Evolutionary conservation across 2,888 invertebrate genomes (phyloP), one percentile per base, ranked within the genome.

Genomic region (Dicranocentrus wangi): DNA sequence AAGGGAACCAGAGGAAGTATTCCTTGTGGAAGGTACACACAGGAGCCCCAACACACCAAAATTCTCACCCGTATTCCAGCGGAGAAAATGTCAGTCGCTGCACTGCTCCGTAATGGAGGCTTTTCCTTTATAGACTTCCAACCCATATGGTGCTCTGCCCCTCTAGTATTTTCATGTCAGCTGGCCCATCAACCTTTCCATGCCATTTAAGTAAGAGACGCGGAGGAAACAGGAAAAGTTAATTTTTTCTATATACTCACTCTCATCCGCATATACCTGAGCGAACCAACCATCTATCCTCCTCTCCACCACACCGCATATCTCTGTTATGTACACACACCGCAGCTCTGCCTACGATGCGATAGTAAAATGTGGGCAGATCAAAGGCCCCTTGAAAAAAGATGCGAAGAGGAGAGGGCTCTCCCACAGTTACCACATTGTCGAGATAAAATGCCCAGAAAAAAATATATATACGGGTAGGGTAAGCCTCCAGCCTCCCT

Each of bases 51-150:
- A n/a, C n/a, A n/a, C n/a, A n/a, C n/a, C n/a, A n/a, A n/a, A n/a
- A n/a, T 32, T 32, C 32, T 32, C 32, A 32, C 32, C 32, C 32
- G 3, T 32, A 3, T 32, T 32, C 10, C 10, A 32, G 27, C 1
- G 32, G 55, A 55, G 21, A 69, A 69, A 69, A 69, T 69, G 69
- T 69, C 69, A 69, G 69, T 32, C 53, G 69, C 53, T 69, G 69
- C 47, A 47, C 47, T 47, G 47, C 7, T 10, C 47, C n/a, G n/a
- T n/a, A n/a, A n/a, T n/a, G n/a, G n/a, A n/a, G n/a, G n/a, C n/a
- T n/a, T n/a, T n/a, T n/a, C 15, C 47, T n/a, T 47, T 47, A n/a
- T 47, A n/a, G 5, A 32, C 32, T n/a, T n/a, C n/a, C n/a, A n/a
- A n/a, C n/a, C n/a, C n/a, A n/a, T n/a, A n/a, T 10, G n/a, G 47